Percentiles rank a stretch among this genome's conserved stretches.
phyloP scores from a whole-genome alignment of 1,140 invertebrate species.

The Elymnias hypermnestra region DNA sequence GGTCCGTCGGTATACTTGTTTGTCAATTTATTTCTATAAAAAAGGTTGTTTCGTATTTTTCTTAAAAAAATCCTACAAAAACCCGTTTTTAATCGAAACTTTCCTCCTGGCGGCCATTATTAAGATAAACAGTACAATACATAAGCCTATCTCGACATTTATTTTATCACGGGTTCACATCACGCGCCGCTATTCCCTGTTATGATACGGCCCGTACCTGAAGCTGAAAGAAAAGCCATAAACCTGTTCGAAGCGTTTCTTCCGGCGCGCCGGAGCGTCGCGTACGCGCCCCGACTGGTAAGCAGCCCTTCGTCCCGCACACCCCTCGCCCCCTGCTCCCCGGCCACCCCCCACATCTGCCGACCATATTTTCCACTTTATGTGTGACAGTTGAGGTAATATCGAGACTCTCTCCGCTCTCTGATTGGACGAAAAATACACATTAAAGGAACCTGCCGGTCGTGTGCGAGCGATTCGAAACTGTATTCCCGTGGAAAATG shows the following conservation, averaged over 20 bases:
- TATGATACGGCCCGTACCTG: constrained; percentile 76
- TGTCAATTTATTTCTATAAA: neutral
- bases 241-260: constrained; percentile 73
- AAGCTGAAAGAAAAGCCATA: constrained; percentile 78
- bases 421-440: constrained; percentile 78
- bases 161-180: constrained; percentile 75
- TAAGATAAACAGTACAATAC: constrained; percentile 76
- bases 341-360: constrained; percentile 61
- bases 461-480: constrained; percentile 71
- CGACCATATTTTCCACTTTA: constrained; percentile 78
- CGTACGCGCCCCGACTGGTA: constrained; percentile 69
- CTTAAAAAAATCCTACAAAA: constrained; percentile 34
- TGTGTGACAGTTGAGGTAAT: constrained; percentile 78
- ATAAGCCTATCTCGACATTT: constrained; percentile 76
- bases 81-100: constrained; percentile 65
- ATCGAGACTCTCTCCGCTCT: constrained; percentile 75
- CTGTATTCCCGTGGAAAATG: constrained; percentile 75
- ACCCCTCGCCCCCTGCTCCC: constrained; percentile 23
- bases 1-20: too few relatives aligned
- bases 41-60: constrained; percentile 10
- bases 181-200: constrained; percentile 73
- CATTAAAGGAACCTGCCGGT: constrained; percentile 74
- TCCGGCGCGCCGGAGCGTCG: constrained; percentile 70
- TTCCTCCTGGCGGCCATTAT: constrained; percentile 70
- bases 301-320: constrained; percentile 36